phyloP scores from a whole-genome alignment of 2,888 invertebrate genomes.

The Chamaedrilus cognettii region DNA sequence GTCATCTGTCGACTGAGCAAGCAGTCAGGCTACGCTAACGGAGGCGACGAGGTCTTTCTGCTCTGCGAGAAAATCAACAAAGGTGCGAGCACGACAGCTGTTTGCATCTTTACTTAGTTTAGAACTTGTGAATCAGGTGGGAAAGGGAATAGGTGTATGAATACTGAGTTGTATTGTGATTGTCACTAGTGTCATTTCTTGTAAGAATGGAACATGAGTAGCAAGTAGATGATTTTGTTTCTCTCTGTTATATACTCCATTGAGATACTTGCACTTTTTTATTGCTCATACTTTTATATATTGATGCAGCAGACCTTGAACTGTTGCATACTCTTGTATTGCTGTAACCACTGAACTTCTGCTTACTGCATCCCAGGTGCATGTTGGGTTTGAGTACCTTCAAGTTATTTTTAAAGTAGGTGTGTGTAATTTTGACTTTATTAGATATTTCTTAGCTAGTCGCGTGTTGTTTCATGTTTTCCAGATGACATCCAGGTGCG shows the following conservation, averaged over 20 bases:
- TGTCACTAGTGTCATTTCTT: too few species aligned
- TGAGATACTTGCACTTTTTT: too few species aligned
- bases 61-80: not conserved
- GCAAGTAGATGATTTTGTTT: too few species aligned
- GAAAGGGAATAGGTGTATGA: too few species aligned
- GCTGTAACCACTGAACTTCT: not conserved
- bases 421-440: not conserved
- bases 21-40: not conserved
- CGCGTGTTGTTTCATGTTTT: not conserved
- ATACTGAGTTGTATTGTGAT: too few species aligned
- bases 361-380: not conserved
- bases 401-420: not conserved
- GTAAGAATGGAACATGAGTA: too few species aligned
- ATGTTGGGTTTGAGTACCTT: too few species aligned
- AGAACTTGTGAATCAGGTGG: too few species aligned
- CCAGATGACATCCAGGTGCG: not conserved
- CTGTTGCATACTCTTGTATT: not conserved
- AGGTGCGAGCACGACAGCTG: not conserved
- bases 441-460: not conserved
- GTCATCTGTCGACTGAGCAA: not conserved
- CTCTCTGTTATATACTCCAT: too few species aligned
- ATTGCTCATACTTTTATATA: too few species aligned
- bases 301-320: too few species aligned
- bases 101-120: not conserved
- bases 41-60: not conserved